Evolutionary conservation across 2,888 invertebrate genomes (phyloP), one percentile per base, ranked within the genome.

Genomic region (Macaria liturata): DNA sequence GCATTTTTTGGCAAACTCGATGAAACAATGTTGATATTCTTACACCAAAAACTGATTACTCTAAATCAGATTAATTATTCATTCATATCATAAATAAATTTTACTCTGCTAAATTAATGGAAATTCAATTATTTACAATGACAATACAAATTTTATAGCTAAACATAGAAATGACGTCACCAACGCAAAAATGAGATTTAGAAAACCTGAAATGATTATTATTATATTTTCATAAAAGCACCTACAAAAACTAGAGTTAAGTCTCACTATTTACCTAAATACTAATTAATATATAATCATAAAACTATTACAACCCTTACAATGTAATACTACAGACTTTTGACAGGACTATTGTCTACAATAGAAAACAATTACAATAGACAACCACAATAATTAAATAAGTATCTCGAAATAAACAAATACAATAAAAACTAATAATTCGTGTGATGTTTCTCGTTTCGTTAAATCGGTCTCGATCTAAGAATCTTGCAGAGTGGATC

Each of bases 61-160:
- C 72, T 78, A 74, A 73, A 70, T 78, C 72, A 73, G 74, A 74
- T 79, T 78, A 71, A 72, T 77, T 72, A 83, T 82, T 72, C 20
- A 20, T 20, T 20, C 20, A 20, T 2, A 83, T 82, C 80, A 81
- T 84, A 84, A 86, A 82, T 86, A 85, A 20, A 83, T 90, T 90
- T 90, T 90, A 90, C 90, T 89, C 81, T 87, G 82, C 88, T 89
- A 89, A 83, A 81, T 81, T 82, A 85, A 83, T 84, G 84, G 81
- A 88, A 84, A 83, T 81, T 81, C 71, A 78, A 81, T 81, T 87
- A 88, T 85, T 82, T 85, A 87, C 84, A 87, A 79, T 81, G 74
- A 80, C 74, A 78, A 62, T 74, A 78, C 71, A 73, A 68, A 73
- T 72, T 68, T 72, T 75, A 75, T 70, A 67, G 66, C 71, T 80